These are phyloP conservation scores for Actias luna DNA, from an alignment of 2,888 invertebrate genomes.

Conservation along the genomic window DNA sequence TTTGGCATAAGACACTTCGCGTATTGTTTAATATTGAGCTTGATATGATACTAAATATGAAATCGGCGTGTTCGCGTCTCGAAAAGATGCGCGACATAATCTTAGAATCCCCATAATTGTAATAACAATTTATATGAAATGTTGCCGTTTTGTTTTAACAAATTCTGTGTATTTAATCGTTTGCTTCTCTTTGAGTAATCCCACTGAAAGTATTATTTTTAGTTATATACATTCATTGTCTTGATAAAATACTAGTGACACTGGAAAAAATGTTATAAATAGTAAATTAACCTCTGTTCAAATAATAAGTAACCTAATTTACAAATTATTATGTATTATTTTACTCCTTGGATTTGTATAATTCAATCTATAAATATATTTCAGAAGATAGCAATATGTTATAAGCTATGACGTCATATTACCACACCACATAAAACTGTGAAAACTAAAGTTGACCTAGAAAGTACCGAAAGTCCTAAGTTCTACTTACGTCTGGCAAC, in stretches of 20 bases:
- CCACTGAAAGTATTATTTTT: not conserved
- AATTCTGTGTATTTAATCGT: not conserved
- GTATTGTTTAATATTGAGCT: too few relatives aligned
- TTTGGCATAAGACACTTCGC: too few relatives aligned
- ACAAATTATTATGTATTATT: not conserved
- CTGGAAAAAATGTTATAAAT: too few relatives aligned
- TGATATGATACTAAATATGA: too few relatives aligned
- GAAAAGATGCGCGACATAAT: not conserved
- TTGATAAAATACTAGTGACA: too few relatives aligned
- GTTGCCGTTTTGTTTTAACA: not conserved
- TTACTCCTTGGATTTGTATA: not conserved
- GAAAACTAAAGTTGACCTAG: not conserved
- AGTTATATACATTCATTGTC: not conserved
- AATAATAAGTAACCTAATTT: too few relatives aligned
- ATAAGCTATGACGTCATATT: too few relatives aligned
- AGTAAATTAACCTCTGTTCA: too few relatives aligned
- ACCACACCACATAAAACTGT: too few relatives aligned
- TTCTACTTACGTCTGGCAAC: not conserved
- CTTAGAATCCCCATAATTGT: not conserved
- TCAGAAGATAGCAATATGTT: too few relatives aligned
- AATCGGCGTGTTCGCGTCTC: not conserved
- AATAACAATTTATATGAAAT: not conserved
- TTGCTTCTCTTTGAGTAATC: not conserved
- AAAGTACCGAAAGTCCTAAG: not conserved
- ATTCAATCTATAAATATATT: not conserved